Evolutionary conservation across 2,113 vertebrate species (phyloP).

Genomic region (Epinephelus moara): DNA sequence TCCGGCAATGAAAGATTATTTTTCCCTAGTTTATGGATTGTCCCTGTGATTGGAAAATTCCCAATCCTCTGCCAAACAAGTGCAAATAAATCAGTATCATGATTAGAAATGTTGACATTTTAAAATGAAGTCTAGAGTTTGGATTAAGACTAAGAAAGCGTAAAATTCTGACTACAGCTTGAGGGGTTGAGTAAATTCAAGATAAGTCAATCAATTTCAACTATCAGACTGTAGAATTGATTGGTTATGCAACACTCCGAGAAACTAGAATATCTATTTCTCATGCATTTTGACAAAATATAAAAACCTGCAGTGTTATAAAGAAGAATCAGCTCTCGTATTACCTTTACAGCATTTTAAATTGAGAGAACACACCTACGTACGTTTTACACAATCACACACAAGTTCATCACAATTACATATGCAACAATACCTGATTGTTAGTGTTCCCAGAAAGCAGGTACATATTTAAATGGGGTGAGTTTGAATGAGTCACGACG

Average conservation of each 20-base stretch:
- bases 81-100: not conserved
- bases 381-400: not conserved
- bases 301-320: not conserved
- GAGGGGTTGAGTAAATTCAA: conserved; percentile 9
- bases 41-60: conserved; percentile 8
- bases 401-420: not conserved
- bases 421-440: not conserved
- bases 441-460: not conserved
- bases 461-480: not conserved
- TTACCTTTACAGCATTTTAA: not conserved
- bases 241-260: conserved; percentile 9
- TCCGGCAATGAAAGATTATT: not conserved
- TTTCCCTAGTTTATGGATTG: conserved; percentile 16
- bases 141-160: conserved; percentile 3
- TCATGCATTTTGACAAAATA: conserved; percentile 15
- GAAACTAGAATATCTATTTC: not conserved
- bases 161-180: conserved; percentile 11
- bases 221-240: conserved; percentile 16
- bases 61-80: conserved; percentile 4
- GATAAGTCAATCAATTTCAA: conserved; percentile 11
- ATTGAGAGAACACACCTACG: not conserved
- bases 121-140: conserved; percentile 5
- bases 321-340: not conserved
- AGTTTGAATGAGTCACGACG: not conserved
- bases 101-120: conserved; percentile 32